Base-by-base conservation (phyloP, 2,888 invertebrate species). In the Ennomos quercinarius region DNA sequence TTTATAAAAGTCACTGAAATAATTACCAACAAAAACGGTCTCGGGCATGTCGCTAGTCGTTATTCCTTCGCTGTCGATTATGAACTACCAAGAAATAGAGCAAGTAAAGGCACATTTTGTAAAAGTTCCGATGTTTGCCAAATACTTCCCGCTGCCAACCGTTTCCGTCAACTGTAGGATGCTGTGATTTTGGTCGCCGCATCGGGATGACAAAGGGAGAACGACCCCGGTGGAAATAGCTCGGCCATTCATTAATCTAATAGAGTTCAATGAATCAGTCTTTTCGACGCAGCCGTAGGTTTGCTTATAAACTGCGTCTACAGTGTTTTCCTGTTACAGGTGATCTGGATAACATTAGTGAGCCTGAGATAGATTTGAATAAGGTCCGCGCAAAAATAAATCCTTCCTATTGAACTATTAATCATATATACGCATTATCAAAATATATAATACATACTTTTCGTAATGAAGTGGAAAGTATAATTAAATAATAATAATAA, bases 11-110 rank as follows among this genome's bases (percentile, higher is more conserved):
- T 52, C 40, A 38, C 40, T 44, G 43, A 43, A 73, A 55, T 62
- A 48, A 61, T 86, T 89, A 91, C 91, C 91, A 58, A 89, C 78
- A 69, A 83, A 79, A 63, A 89, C 82, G 57, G 81, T 81, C 73
- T 88, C 87, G 79, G 83, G 72, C 89, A 91, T 90, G 76, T 80
- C 78, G 83, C 71, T 77, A 76, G 78, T 81, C 70, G 70, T 74
- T 79, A 69, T 81, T 83, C 80, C 76, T 84, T 73, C 82, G 81
- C 71, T 81, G 84, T 69, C 83, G 77, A 68, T 80, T 81, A 66
- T 81, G 77, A 61, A 87, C 83, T 87, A 86, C 79, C 68, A 85
- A 64, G 59, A 85, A 68, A 57, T 84, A 75, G 58, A 80, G 63
- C 73, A 84, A 70, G 76, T 82, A 84, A 72, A 83, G 74, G 60